These are phyloP conservation scores for Pseudomyrmex cubaensis DNA, from an alignment of 1,140 invertebrate genomes.

Conservation along the genomic window DNA sequence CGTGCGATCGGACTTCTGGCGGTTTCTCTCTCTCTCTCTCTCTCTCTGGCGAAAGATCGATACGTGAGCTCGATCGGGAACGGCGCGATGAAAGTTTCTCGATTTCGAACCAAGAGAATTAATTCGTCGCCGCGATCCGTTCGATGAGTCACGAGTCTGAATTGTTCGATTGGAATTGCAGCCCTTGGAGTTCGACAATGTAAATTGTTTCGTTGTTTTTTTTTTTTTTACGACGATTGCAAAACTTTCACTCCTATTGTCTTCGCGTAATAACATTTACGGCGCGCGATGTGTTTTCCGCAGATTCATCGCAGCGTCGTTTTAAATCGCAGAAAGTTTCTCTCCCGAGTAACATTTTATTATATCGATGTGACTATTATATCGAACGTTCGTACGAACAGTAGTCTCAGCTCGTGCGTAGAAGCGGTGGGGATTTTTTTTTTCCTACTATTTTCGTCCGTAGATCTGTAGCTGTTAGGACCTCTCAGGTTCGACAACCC, in stretches of 20 bases:
- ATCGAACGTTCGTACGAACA: neutral
- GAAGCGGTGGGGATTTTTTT: neutral
- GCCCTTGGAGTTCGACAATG: neutral
- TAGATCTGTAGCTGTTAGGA: no score
- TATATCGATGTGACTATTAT: no score
- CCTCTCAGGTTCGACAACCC: conserved; percentile 59
- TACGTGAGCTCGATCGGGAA: neutral
- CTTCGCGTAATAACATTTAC: neutral
- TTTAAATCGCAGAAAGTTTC: neutral
- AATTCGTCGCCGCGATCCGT: no score
- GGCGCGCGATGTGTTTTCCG: neutral
- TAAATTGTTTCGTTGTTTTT: neutral
- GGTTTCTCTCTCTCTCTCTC: no score
- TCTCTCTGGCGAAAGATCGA: neutral
- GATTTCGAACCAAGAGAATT: neutral
- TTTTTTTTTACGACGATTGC: neutral
- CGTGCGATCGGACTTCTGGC: conserved; percentile 17
- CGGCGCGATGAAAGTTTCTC: neutral
- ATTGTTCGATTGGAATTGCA: neutral
- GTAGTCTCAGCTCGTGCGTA: neutral
- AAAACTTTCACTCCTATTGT: conserved; percentile 4
- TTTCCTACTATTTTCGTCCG: no score
- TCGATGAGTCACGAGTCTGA: no score
- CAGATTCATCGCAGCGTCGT: neutral
- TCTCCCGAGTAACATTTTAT: conserved; percentile 10